These are phyloP conservation scores for Leucophenga maculata DNA, from an alignment of 2,888 invertebrate genomes.

Conservation along the genomic window DNA sequence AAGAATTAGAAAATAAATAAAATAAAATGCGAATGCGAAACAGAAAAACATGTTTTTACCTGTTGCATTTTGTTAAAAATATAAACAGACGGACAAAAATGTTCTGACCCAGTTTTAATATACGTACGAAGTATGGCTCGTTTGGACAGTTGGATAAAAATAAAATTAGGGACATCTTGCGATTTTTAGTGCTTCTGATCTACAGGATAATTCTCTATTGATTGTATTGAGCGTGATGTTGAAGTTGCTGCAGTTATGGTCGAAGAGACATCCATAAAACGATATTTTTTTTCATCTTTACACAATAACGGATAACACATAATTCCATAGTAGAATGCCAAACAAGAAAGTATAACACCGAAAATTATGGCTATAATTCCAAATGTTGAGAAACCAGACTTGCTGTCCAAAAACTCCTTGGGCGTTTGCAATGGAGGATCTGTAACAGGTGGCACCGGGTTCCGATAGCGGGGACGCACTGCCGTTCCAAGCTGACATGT, in stretches of 20 bases:
- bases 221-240: constrained; percentile 71
- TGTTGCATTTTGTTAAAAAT: too few species aligned
- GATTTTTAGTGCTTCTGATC: constrained; percentile 64
- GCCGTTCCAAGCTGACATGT: constrained; percentile 40
- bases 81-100: too few species aligned
- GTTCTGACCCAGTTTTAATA: too few species aligned
- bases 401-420: constrained; percentile 67
- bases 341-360: constrained; percentile 61
- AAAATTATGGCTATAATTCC: constrained; percentile 75
- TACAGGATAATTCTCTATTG: constrained; percentile 69
- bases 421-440: constrained; percentile 58
- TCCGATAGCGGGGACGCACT: constrained; percentile 41
- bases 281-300: constrained; percentile 69
- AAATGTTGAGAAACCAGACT: constrained; percentile 76
- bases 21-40: too few species aligned
- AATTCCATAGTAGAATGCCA: constrained; percentile 77
- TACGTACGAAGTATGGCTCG: too few species aligned
- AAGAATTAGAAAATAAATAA: too few species aligned
- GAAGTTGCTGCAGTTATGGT: constrained; percentile 71
- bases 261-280: constrained; percentile 71
- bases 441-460: constrained; percentile 45
- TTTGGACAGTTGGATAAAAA: too few species aligned
- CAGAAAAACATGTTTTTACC: too few species aligned
- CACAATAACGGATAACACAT: constrained; percentile 80
- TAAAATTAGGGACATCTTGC: too few species aligned